Conservation (phyloP, 2,113 vertebrate genomes). For the Mirza zaza region DNA sequence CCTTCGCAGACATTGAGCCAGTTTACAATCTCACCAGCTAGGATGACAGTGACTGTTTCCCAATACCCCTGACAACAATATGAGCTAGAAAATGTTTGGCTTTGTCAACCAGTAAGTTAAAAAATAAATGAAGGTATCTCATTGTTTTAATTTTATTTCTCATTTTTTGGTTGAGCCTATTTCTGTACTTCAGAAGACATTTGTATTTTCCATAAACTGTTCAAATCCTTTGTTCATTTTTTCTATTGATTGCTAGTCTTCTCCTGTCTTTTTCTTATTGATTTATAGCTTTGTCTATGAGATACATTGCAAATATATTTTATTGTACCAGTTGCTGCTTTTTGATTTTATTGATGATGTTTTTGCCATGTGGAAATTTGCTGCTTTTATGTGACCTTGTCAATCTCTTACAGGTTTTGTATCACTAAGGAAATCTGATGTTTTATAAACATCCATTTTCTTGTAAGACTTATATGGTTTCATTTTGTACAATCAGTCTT, state of each 20-base stretch:
- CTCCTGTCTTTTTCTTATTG: background rate
- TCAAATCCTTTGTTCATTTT: background rate
- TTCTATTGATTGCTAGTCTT: background rate
- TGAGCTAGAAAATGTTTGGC: background rate
- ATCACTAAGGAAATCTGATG: background rate
- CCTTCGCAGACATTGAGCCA: background rate
- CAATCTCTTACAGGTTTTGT: background rate
- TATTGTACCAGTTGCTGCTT: background rate
- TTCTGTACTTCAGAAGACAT: background rate
- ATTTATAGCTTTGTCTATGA: background rate
- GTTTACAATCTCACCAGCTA: background rate
- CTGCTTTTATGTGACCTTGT: background rate
- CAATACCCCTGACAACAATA: background rate
- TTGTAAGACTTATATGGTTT: background rate
- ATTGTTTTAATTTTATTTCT: constrained; percentile 1
- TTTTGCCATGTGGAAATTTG: background rate
- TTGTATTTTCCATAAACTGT: background rate
- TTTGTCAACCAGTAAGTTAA: background rate
- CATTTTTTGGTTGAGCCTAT: background rate
- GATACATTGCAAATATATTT: background rate
- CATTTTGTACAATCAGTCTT: background rate
- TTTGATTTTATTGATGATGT: background rate
- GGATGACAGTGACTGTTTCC: background rate
- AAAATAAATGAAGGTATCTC: background rate
- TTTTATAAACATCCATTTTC: background rate